A percentile compares a stretch with the other conserved stretches of the same genome.
phyloP scores from a whole-genome alignment of 1,140 invertebrate genomes.

The Agrypnia vestita region DNA sequence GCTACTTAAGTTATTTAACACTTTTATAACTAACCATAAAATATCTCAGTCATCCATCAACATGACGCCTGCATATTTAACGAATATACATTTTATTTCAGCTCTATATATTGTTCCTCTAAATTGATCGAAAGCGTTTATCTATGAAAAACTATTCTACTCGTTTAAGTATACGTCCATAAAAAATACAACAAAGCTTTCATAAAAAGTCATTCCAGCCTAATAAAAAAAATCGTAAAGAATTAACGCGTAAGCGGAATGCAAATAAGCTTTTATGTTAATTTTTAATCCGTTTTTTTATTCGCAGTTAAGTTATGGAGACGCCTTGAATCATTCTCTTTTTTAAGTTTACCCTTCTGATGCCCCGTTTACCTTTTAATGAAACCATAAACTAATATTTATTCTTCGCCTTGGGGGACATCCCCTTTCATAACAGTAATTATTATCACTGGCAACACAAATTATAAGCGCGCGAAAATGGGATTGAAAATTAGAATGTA shows the following conservation, averaged over 20 bases:
- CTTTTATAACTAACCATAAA: constrained; percentile 24
- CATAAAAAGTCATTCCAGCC: constrained; percentile 14
- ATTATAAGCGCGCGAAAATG: constrained; percentile 17
- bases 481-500: constrained; percentile 22
- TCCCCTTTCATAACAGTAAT: constrained; percentile 57
- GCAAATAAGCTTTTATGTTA: constrained; percentile 58
- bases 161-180: constrained; percentile 19
- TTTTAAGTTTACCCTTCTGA: constrained; percentile 51
- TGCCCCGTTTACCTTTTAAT: constrained; percentile 54
- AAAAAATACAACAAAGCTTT: constrained; percentile 22
- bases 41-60: constrained; percentile 43
- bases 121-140: constrained; percentile 46
- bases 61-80: constrained; percentile 47
- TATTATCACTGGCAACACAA: constrained; percentile 49
- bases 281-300: constrained; percentile 60
- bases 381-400: constrained; percentile 61
- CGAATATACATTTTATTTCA: background rate
- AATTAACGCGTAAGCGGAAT: constrained; percentile 32
- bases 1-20: background rate
- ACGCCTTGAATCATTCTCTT: constrained; percentile 41
- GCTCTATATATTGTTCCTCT: constrained; percentile 20
- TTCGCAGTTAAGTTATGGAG: constrained; percentile 49
- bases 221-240: constrained; percentile 50
- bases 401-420: constrained; percentile 46
- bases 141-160: constrained; percentile 11